Evolutionary conservation across 1,140 invertebrate genomes (phyloP), one percentile per base, ranked within the genome.

Genomic region (Philopotamus ludificatus): DNA sequence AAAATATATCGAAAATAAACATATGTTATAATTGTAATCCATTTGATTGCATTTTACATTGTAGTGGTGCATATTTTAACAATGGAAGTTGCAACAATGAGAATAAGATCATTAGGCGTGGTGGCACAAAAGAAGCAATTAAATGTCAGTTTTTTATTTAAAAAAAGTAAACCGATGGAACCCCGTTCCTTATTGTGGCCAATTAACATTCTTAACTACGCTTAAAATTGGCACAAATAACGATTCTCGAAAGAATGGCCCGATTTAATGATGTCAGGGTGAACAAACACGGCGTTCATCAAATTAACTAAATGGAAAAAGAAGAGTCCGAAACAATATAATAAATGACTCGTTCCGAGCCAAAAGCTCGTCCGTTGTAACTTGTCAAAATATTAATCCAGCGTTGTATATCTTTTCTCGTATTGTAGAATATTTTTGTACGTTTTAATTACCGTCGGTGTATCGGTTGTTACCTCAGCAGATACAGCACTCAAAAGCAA

Each of bases 171-270:
- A 55, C 51, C 20, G 51, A 34, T 34, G 21, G 28, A n/a, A 18
- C 54, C n/a, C n/a, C 16, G 34, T 57, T 57, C 21, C 54, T 57
- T 57, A 57, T 57, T 39, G 34, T 39, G 54, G 54, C 54, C 54
- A 57, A 57, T 57, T 57, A 57, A 57, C 54, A 57, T 57, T 57
- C 54, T 39, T 20, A 57, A 57, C 54, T 57, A 42, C 34, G 54
- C 54, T 57, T 57, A 57, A 57, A 57, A 57, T 57, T 57, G 54
- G 54, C 54, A 57, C 34, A 41, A 50, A 50, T 3, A 57, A 57
- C 39, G 23, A 39, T 57, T 57, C 39, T 57, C 39, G 28, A 57
- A 57, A 57, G 54, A 57, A 28, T 28, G 42, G 20, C 10, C n/a
- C 41, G 54, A 57, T 57, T 57, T 57, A 57, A 57, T 57, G 54